phyloP scores from a whole-genome alignment of 1,140 invertebrate species.

The Diabrotica undecimpunctata region DNA sequence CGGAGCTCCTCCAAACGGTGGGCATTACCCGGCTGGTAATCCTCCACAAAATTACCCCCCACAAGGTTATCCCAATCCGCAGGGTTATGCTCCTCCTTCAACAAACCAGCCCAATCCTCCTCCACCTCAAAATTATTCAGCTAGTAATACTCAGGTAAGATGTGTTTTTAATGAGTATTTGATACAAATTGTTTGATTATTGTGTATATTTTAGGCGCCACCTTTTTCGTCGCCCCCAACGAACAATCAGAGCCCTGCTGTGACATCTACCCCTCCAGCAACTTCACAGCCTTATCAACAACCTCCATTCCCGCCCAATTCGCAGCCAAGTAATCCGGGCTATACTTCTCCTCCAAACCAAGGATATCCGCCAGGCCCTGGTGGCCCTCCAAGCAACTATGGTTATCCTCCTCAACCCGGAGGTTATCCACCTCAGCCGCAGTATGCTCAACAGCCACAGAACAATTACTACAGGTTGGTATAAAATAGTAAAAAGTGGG shows the following conservation, averaged over 20 bases:
- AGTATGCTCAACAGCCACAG: conserved; percentile 43
- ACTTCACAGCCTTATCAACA: conserved; percentile 39
- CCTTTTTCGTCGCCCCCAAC: conserved; percentile 41
- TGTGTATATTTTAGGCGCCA: conserved; percentile 28
- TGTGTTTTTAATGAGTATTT: background rate
- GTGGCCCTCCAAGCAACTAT: conserved; percentile 37
- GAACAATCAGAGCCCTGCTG: conserved; percentile 38
- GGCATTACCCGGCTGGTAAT: conserved; percentile 40
- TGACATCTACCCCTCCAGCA: conserved; percentile 34
- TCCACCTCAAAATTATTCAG: conserved; percentile 43
- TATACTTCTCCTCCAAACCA: conserved; percentile 42
- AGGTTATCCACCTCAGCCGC: conserved; percentile 44
- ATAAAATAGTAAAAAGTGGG: too few relatives aligned
- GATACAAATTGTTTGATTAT: conserved; percentile 26
- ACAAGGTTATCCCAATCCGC: conserved; percentile 41
- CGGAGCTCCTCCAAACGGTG: conserved; percentile 23
- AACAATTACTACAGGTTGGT: conserved; percentile 40
- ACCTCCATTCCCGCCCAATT: conserved; percentile 42
- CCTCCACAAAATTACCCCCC: conserved; percentile 49
- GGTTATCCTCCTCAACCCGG: conserved; percentile 44
- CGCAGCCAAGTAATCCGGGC: conserved; percentile 44
- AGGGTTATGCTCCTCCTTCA: conserved; percentile 29
- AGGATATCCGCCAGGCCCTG: conserved; percentile 35
- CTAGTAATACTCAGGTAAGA: conserved; percentile 41
- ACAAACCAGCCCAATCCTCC: conserved; percentile 34